A percentile compares a stretch with the other conserved stretches of the same genome.
Conservation (phyloP, 1,140 invertebrate species). For the Drosophila truncata region DNA sequence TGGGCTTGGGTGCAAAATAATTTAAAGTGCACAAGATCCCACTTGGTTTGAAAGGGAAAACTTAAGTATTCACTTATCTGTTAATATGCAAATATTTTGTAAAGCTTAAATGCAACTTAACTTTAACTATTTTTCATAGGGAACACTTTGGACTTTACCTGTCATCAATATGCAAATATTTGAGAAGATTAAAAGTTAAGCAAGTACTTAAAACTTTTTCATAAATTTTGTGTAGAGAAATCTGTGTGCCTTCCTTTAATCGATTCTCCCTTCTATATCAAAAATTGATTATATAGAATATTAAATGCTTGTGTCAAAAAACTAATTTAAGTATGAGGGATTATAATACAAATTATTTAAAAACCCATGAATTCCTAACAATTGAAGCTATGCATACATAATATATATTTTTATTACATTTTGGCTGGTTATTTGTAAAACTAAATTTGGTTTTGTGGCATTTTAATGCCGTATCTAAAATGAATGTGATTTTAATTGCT, state of each 20-base stretch:
- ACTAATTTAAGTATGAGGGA: not conserved
- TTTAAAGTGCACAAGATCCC: slow-evolving; percentile 15
- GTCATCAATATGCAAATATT: slow-evolving; percentile 1
- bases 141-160: not conserved
- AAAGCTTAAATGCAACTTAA: not conserved
- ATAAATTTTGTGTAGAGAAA: not conserved
- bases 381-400: not conserved
- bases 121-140: not conserved
- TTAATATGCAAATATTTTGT: not conserved
- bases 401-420: too few species aligned
- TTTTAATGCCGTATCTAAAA: not conserved
- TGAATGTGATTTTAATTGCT: not conserved
- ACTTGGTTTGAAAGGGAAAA: slow-evolving; percentile 2
- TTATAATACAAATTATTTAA: not conserved
- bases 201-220: not conserved
- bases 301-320: not conserved
- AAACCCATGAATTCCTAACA: not conserved
- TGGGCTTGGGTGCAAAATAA: slow-evolving; percentile 35
- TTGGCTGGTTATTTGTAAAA: not conserved
- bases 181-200: not conserved
- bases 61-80: not conserved
- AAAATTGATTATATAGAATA: not conserved
- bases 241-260: not conserved
- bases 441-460: not conserved
- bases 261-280: not conserved